These are phyloP conservation scores for Zosterops borbonicus DNA, from an alignment of 2,113 vertebrate genomes.

Conservation along the genomic window DNA sequence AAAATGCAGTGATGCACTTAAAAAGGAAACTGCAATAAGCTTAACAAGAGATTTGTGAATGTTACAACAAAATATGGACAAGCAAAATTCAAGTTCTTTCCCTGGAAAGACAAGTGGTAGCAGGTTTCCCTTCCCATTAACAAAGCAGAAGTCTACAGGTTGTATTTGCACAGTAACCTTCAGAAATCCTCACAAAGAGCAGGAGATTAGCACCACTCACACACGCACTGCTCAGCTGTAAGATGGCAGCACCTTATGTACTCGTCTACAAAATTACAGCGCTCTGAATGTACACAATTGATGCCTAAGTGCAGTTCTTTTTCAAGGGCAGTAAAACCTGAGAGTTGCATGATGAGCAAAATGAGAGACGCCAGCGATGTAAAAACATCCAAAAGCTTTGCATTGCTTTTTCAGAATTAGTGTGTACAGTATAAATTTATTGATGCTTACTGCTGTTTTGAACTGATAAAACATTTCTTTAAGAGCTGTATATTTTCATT, in stretches of 20 bases:
- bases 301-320: neutral
- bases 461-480: slow-evolving; percentile 48
- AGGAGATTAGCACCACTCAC: neutral
- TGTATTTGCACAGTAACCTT: slow-evolving; percentile 25
- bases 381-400: slow-evolving; percentile 20
- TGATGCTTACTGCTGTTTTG: slow-evolving; percentile 21
- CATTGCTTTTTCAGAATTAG: slow-evolving; percentile 3
- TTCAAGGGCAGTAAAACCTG: slow-evolving; percentile 32
- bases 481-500: neutral
- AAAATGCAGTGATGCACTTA: neutral
- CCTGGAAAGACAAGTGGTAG: neutral
- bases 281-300: neutral
- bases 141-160: neutral
- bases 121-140: slow-evolving; percentile 4
- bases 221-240: neutral
- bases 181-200: slow-evolving; percentile 33
- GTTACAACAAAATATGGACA: neutral
- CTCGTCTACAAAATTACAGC: slow-evolving; percentile 5
- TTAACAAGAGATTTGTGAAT: neutral
- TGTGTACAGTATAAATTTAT: slow-evolving; percentile 41
- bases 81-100: slow-evolving; percentile 24
- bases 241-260: slow-evolving; percentile 21
- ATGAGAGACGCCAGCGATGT: neutral
- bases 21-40: neutral
- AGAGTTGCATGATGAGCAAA: neutral